Evolutionary conservation across 2,888 invertebrate genomes (phyloP), one percentile per base, ranked within the genome.

Genomic region (Bhutanitis thaidina): DNA sequence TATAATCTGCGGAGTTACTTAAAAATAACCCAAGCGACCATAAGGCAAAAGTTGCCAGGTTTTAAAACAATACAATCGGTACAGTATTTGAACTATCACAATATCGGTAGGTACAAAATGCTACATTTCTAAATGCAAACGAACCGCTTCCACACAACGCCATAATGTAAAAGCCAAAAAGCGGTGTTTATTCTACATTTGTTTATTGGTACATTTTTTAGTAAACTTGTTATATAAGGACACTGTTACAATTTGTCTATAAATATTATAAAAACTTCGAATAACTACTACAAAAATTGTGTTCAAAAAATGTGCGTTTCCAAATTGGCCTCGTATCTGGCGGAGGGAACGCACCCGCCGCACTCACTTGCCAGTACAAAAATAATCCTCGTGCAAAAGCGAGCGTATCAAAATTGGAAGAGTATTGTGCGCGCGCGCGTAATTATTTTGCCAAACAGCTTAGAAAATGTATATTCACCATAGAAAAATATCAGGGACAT

Each of bases 401-500:
- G 60, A 62, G 56, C 40, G 29, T 47, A 52, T 52, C 46, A 46
- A 47, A 46, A 46, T 49, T 43, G 58, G 54, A 57, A 53, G 39
- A 16, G n/a, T 14, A 49, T 36, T 47, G 52, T 52, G 60, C 57
- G n/a, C n/a, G n/a, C 63, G 63, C 53, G 63, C 61, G 60, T 62
- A 54, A 56, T 51, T 58, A 60, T 63, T 61, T 30, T 53, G 58
- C 61, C 61, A 65, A 65, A 67, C 60, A 60, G 51, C 81, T 75
- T 75, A 72, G 46, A 46, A 46, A 43, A 13, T 79, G 77, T 77
- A 80, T 75, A 82, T 70, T 60, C 59, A 64, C 76, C 62, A 61
- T 87, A 86, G 83, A 81, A 87, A 87, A 87, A 87, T 86, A 84
- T 71, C 74, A n/a, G 69, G 62, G 60, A 61, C 70, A 72, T 82